A percentile compares a stretch with the other conserved stretches of the same genome.
Conservation (phyloP, 2,797 vertebrate genomes). For the Manis crassicaudata region DNA sequence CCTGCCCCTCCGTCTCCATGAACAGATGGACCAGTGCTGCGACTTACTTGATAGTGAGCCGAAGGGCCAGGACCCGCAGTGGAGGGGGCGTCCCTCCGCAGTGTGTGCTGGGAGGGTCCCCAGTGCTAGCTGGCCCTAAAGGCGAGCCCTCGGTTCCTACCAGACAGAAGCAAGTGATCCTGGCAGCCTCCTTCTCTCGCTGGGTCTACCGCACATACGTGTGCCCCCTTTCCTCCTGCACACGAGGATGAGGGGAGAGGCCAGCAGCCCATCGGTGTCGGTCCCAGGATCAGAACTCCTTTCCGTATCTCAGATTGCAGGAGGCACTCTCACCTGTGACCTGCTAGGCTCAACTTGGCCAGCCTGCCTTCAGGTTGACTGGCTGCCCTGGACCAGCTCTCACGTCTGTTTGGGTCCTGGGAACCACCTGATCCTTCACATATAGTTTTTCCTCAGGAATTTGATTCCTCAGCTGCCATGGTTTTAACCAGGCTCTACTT, state of each 20-base stretch:
- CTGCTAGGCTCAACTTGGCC: not conserved
- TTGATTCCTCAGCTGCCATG: not conserved
- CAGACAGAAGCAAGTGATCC: not conserved
- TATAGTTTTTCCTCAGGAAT: not conserved
- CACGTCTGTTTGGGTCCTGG: not conserved
- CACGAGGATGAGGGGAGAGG: not conserved
- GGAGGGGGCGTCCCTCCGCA: not conserved
- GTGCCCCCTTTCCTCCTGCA: not conserved
- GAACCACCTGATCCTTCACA: not conserved
- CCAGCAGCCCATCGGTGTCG: not conserved
- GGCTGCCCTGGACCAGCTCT: not conserved
- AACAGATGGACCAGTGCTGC: not conserved
- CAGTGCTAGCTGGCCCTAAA: slow-evolving; percentile 67
- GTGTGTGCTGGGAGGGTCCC: slow-evolving; percentile 27
- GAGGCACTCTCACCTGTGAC: not conserved
- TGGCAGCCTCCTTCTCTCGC: not conserved
- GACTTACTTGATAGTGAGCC: not conserved
- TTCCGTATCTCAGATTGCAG: not conserved
- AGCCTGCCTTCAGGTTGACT: not conserved
- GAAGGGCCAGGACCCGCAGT: not conserved
- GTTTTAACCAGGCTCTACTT: not conserved
- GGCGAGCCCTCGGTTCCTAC: not conserved
- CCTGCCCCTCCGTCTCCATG: not conserved
- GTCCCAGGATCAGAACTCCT: not conserved
- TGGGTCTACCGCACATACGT: not conserved